Evolutionary conservation across 2,113 vertebrate genomes (phyloP), one percentile per base, ranked within the genome.

Genomic region (Propithecus coquereli): DNA sequence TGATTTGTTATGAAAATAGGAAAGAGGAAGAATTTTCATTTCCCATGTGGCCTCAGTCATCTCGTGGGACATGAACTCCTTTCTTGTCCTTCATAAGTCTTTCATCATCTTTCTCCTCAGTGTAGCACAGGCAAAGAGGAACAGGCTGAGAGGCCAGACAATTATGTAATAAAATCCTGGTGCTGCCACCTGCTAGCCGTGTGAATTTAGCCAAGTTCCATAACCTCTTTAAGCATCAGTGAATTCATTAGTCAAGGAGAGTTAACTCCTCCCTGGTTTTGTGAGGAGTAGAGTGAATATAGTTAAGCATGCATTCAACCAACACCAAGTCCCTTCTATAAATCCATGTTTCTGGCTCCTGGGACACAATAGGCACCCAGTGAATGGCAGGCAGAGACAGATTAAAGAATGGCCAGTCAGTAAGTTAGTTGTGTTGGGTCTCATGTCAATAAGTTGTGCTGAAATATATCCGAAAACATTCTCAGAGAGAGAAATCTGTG

Each of bases 381-480:
- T 85, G 52, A 83, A 54, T 16, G 37, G 70, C 7, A 66, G 59
- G 34, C 45, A 70, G 77, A 65, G 18, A 20, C 16, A 32, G 13
- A 25, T 40, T 57, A 37, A 87, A 71, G 70, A 83, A 47, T 80
- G 68, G 8, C 14, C n/a, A 30, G 27, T 45, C 52, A 45, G 27
- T 85, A 59, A 34, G 6, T 90, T 73, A 34, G 6, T 90, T 79
- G 66, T 16, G 54, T 18, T 70, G 68, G 23, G 10, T 57, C n/a
- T 87, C 74, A 79, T 34, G 66, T 94, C 32, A 85, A 2, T 20
- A 40, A 65, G 70, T 50, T 30, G 6, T 80, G 50, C 57, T 87
- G 76, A 87, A 68, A 57, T 87, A 66, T 81, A 84, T 95, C 76
- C 85, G 71, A 85, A 82, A 63, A 23, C 63, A 18, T 74, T 85